Base-by-base conservation (phyloP, 2,113 vertebrate species). In the Rhagologus leucostigma region DNA sequence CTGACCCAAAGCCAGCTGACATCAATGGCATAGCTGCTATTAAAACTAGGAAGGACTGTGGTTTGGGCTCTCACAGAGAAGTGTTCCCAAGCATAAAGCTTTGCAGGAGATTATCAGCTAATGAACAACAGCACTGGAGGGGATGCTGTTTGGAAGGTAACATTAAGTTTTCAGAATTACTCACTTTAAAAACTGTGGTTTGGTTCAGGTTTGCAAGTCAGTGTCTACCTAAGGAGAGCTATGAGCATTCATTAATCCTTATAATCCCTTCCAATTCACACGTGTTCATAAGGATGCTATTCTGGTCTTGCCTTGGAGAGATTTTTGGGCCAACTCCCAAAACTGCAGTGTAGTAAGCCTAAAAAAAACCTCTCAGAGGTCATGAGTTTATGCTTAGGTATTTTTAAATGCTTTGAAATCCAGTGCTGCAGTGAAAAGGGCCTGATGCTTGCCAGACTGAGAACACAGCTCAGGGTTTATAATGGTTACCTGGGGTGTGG, bases 341-440 rank as follows among this genome's bases (percentile, higher is more conserved):
- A 93, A 91, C 27, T 87, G 70, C 46, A 91, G 74, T 2, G 10
- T 44, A 76, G 82, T 64, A 70, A 95, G 86, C 56, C 67, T 24
- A 77, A 77, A 92, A 91, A 91, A 88, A 44, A 7, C 11, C 37
- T 81, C 56, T 89, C n/a, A 19, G 53, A 92, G 90, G 90, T 96
- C 90, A 87, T 33, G 68, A 90, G 73, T 94, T 94, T 90, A 89
- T 60, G 60, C n/a, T 41, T 64, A 68, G 57, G 68, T 93, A 84
- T 92, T 96, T 92, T 92, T 68, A 78, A 96, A 86, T 3, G 3
- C 50, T 94, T 88, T 84, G 64, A 84, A 91, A 56, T 44, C 79
- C 68, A 87, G 71, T 35, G 24, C 41, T 92, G 49, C 23, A 71
- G 49, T 64, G 68, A 79, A 84, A 91, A 80, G 64, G 12, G 29